Percentiles rank a stretch among this genome's conserved stretches.
Conservation (phyloP, 2,797 vertebrate genomes). For the Heliangelus exortis region DNA sequence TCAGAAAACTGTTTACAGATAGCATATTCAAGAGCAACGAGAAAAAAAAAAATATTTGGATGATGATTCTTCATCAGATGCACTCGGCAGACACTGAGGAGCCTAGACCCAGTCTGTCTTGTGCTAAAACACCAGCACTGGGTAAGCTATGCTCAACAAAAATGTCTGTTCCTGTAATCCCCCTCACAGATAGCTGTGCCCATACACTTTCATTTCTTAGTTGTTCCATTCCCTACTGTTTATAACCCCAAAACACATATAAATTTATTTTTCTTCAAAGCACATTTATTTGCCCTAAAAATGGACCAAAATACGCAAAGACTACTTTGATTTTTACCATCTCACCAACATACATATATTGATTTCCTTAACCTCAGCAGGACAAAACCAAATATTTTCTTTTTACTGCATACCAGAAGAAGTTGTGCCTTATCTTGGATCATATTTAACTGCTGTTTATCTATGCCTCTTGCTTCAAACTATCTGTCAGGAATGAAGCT, state of each 20-base stretch:
- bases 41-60: background rate
- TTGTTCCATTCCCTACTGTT: background rate
- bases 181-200: background rate
- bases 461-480: background rate
- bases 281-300: background rate
- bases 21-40: background rate
- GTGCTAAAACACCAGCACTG: background rate
- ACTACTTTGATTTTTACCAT: conserved; percentile 40
- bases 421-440: conserved; percentile 1
- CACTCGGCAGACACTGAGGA: background rate
- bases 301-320: conserved; percentile 16
- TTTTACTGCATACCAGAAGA: conserved; percentile 32
- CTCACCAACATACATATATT: conserved; percentile 12
- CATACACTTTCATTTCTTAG: background rate
- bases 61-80: background rate
- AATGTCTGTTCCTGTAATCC: background rate
- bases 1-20: background rate
- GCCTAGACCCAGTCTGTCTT: background rate
- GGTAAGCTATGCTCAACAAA: background rate
- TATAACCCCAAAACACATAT: background rate
- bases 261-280: background rate
- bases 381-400: conserved; percentile 12
- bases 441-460: conserved; percentile 22
- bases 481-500: background rate
- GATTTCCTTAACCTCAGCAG: background rate